A percentile compares a stretch with the other conserved stretches of the same genome.
phyloP scores from a whole-genome alignment of 2,888 invertebrate genomes.

The Apantesis nais region DNA sequence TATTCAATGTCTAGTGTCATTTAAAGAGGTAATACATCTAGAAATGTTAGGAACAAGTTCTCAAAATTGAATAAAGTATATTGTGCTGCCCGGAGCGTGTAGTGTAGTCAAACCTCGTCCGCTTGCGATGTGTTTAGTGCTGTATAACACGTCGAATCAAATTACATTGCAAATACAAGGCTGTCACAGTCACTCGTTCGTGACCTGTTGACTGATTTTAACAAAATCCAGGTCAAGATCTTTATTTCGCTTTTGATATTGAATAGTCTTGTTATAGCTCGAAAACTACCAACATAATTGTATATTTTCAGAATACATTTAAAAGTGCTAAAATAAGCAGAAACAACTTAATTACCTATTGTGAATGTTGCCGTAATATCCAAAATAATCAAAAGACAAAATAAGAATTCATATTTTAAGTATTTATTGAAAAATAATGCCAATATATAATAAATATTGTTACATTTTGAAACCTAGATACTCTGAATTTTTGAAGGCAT shows the following conservation, averaged over 20 bases:
- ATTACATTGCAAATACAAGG: conserved; percentile 74
- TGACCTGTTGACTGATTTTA: conserved; percentile 83
- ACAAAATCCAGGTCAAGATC: conserved; percentile 82
- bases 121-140: conserved; percentile 57
- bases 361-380: neutral
- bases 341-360: neutral
- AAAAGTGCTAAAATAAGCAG: neutral
- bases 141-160: conserved; percentile 67
- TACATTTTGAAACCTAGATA: neutral
- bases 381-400: neutral
- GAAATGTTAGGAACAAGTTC: neutral
- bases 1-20: neutral
- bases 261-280: conserved; percentile 59
- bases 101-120: conserved; percentile 38
- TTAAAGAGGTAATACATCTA: neutral
- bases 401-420: neutral
- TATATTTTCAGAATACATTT: conserved; percentile 31
- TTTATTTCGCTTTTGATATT: conserved; percentile 75
- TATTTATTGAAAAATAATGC: neutral
- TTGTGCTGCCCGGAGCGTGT: conserved; percentile 22
- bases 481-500: no score
- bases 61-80: conserved; percentile 2
- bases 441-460: neutral
- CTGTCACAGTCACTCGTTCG: conserved; percentile 82
- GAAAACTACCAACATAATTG: conserved; percentile 39